Percentiles rank a stretch among this genome's conserved stretches.
Evolutionary conservation across 2,113 vertebrate species (phyloP).

Genomic region (Colinus virginianus): DNA sequence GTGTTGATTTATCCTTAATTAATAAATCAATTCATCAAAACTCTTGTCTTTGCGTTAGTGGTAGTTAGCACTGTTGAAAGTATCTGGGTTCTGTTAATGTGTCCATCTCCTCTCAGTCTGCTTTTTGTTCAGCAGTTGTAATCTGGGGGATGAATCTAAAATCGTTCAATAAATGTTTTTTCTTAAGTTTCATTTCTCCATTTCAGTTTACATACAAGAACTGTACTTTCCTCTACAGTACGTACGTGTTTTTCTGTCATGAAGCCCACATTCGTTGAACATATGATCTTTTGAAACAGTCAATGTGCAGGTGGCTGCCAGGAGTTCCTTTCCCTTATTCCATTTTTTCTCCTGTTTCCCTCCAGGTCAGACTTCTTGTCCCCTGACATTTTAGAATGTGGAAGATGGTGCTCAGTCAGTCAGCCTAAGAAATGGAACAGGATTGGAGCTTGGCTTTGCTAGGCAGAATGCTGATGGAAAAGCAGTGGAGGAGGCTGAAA

Average conservation of each 20-base stretch:
- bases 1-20: not conserved
- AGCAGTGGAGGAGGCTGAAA: not conserved
- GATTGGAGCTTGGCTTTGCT: not conserved
- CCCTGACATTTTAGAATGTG: not conserved
- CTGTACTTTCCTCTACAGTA: not conserved
- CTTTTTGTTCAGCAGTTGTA: not conserved
- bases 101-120: not conserved
- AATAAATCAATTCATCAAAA: not conserved
- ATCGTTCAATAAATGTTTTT: not conserved
- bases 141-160: not conserved
- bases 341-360: not conserved
- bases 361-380: not conserved
- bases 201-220: not conserved
- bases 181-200: not conserved
- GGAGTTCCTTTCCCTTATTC: not conserved
- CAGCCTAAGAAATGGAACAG: not conserved
- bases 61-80: not conserved
- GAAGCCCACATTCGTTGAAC: not conserved
- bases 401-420: not conserved
- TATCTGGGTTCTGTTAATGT: not conserved
- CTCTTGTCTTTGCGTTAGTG: not conserved
- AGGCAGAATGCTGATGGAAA: not conserved
- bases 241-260: not conserved
- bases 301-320: not conserved
- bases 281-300: accelerated